These are phyloP conservation scores for Mesorhabditis spiculigera DNA, from an alignment of 2,888 invertebrate genomes.

Conservation along the genomic window DNA sequence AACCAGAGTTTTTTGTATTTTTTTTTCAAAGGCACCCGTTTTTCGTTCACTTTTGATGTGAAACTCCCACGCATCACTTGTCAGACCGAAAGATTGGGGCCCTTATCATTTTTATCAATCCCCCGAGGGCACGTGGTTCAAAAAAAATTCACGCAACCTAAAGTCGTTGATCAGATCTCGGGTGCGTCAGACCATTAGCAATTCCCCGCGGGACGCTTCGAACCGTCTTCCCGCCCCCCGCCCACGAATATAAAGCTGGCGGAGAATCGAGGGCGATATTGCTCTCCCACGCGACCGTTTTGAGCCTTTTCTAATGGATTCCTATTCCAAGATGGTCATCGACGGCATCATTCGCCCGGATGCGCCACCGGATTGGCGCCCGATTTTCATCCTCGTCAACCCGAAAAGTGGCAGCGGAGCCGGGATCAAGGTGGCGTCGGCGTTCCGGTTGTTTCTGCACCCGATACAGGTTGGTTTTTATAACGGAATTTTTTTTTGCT, in stretches of 20 bases:
- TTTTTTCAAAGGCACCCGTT: too few relatives aligned
- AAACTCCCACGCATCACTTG: too few relatives aligned
- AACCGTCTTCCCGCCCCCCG: not conserved
- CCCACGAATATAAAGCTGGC: slow-evolving; percentile 1
- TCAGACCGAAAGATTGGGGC: too few relatives aligned
- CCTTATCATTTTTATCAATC: too few relatives aligned
- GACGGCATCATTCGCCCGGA: slow-evolving; percentile 28
- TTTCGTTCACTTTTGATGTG: too few relatives aligned
- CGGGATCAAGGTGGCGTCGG: slow-evolving; percentile 75
- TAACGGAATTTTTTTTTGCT: not conserved
- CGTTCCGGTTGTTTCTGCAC: slow-evolving; percentile 79
- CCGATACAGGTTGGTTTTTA: slow-evolving; percentile 72
- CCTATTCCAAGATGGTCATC: slow-evolving; percentile 32
- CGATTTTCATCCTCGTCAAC: slow-evolving; percentile 81
- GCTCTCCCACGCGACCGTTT: not conserved
- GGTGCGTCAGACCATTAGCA: not conserved
- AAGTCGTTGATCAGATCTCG: slow-evolving; percentile 1
- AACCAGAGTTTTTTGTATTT: too few relatives aligned
- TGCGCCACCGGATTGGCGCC: slow-evolving; percentile 71
- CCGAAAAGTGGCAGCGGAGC: slow-evolving; percentile 84
- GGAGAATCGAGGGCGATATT: not conserved
- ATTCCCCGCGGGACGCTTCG: not conserved
- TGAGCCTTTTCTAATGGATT: not conserved
- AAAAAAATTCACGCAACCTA: not conserved
- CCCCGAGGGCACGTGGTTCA: too few relatives aligned